A percentile compares a stretch with the other conserved stretches of the same genome.
Conservation (phyloP, 2,797 vertebrate genomes). For the Rhodeus uyekii region DNA sequence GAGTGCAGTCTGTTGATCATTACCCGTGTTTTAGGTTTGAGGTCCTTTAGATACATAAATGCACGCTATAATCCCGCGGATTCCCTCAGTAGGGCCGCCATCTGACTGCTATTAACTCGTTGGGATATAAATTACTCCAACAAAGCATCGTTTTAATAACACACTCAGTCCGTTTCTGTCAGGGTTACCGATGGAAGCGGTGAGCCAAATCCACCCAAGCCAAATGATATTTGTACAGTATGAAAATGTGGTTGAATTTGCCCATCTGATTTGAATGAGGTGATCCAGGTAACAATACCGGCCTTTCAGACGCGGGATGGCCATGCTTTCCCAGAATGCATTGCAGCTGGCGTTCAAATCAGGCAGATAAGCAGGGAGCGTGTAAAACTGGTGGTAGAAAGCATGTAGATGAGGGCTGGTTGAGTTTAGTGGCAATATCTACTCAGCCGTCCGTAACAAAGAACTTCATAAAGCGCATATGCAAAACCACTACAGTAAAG, state of each 20-base stretch:
- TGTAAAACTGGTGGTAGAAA: neutral
- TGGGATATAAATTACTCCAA: slow-evolving; percentile 44
- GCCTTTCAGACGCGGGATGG: neutral
- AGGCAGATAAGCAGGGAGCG: neutral
- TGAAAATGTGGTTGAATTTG: slow-evolving; percentile 49
- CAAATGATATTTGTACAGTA: slow-evolving; percentile 45
- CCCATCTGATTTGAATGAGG: slow-evolving; percentile 51
- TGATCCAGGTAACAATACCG: slow-evolving; percentile 36
- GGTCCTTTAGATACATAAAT: slow-evolving; percentile 46
- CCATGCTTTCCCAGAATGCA: slow-evolving; percentile 14
- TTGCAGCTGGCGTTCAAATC: neutral
- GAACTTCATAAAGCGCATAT: slow-evolving; percentile 61
- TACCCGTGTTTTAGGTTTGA: slow-evolving; percentile 30
- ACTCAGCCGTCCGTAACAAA: slow-evolving; percentile 61
- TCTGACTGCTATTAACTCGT: slow-evolving; percentile 53
- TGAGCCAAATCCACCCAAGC: slow-evolving; percentile 40
- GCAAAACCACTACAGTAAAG: slow-evolving; percentile 62
- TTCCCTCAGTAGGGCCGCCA: slow-evolving; percentile 42
- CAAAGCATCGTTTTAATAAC: slow-evolving; percentile 52
- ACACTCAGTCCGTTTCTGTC: slow-evolving; percentile 25
- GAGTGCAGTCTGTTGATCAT: slow-evolving; percentile 45
- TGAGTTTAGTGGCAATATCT: slow-evolving; percentile 60
- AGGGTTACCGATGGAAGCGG: slow-evolving; percentile 24
- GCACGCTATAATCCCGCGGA: slow-evolving; percentile 32
- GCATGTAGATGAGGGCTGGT: neutral